Base-by-base conservation (phyloP, 2,797 vertebrate genomes). In the Macropodus opercularis region DNA sequence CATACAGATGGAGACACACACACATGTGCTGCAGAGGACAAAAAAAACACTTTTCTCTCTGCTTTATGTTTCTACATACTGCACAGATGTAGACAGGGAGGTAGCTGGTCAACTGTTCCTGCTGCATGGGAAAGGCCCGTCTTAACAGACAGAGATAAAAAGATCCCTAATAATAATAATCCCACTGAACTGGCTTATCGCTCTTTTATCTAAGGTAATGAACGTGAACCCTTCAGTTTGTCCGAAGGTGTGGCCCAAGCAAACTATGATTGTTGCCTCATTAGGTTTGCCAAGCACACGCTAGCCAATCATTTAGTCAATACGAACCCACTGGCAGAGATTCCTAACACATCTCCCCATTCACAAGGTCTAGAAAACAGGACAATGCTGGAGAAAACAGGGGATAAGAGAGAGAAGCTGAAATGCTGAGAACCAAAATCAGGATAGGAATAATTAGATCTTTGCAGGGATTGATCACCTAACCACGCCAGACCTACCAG, bases 81-180 rank as follows among this genome's bases (percentile, higher is more conserved):
- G 34, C 53, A 42, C 65, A 38, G 40, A 53, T 51, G 42, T 63
- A 29, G 35, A 46, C 49, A 41, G 55, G 14, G 34, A 44, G 23
- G 70, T 71, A 54, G 65, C 56, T 26, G 48, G 40, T 8, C 12
- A 7, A 46, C 36, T 6, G n/a, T 60, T 64, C 66, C 56, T 31
- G 51, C 24, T 15, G 12, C 50, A 41, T 31, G 17, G 58, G 55
- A 46, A 58, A 59, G 63, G 74, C 48, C 44, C 64, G 19, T 65
- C 19, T 73, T 49, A 68, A 68, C 58, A 50, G 52, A 18, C 42
- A 12, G 12, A 52, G 69, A 85, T 81, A 77, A 64, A 44, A 44
- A 39, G 26, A 60, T 26, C 39, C 35, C 32, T 57, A 73, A 81
- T 80, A 58, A 80, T 80, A 81, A 81, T n/a, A n/a, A n/a, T n/a